phyloP scores from a whole-genome alignment of 1,140 invertebrate species.

The Monomorium pharaonis region DNA sequence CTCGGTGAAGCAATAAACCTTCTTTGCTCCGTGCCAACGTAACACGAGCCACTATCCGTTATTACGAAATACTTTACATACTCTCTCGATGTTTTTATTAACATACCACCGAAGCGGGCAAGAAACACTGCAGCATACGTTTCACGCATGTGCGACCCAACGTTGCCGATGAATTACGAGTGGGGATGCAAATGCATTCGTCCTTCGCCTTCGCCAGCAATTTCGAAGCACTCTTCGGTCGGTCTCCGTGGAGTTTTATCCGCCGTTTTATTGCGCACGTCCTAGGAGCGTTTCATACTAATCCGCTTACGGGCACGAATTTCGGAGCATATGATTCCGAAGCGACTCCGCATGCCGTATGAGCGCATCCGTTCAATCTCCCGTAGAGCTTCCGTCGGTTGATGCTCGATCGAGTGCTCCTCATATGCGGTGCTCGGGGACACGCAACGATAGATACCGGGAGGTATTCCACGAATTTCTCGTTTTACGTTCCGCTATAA shows the following conservation, averaged over 20 bases:
- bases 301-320: constrained; percentile 53
- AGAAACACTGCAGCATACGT: neutral
- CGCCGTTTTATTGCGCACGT: constrained; percentile 35
- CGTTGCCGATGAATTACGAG: constrained; percentile 28
- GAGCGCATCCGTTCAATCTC: constrained; percentile 49
- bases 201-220: constrained; percentile 20
- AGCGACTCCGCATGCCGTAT: constrained; percentile 37
- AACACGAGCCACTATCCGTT: constrained; percentile 61
- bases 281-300: constrained; percentile 38
- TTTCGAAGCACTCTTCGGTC: constrained; percentile 26
- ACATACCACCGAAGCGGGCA: neutral
- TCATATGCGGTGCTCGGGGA: constrained; percentile 5
- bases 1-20: constrained; percentile 65
- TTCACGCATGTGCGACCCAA: neutral
- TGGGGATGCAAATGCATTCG: constrained; percentile 14
- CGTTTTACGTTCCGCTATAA: constrained; percentile 49
- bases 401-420: constrained; percentile 43
- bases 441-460: constrained; percentile 49
- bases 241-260: constrained; percentile 32
- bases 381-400: constrained; percentile 1
- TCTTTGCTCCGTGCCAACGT: constrained; percentile 45
- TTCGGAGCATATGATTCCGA: constrained; percentile 54
- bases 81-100: constrained; percentile 54
- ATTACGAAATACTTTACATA: constrained; percentile 69
- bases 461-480: constrained; percentile 45